A percentile compares a stretch with the other conserved stretches of the same genome.
Evolutionary conservation across 2,113 vertebrate species (phyloP).

Genomic region (Galeopterus variegatus): DNA sequence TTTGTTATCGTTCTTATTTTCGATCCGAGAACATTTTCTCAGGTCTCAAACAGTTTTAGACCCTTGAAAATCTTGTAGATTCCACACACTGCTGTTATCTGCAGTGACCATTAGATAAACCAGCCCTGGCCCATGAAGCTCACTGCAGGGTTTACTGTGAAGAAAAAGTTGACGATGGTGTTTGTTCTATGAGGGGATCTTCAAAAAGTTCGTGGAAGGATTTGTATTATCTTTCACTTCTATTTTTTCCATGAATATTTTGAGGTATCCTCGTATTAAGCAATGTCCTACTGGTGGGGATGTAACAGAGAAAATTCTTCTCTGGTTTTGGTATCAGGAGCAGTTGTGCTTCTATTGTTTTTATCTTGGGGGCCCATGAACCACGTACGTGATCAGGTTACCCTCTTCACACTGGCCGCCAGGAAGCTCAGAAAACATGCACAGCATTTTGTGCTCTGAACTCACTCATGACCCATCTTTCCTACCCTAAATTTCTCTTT

Average conservation of each 20-base stretch:
- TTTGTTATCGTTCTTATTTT: neutral
- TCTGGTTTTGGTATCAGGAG: neutral
- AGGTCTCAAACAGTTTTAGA: neutral
- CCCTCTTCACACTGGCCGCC: neutral
- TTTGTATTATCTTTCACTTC: no score
- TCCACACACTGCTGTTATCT: neutral
- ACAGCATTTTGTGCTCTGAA: neutral
- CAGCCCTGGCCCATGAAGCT: neutral
- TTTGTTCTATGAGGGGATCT: neutral
- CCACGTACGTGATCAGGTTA: accelerated
- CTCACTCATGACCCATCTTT: neutral
- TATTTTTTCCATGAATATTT: no score
- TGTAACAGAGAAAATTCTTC: neutral
- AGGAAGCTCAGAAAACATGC: neutral
- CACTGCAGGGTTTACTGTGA: neutral
- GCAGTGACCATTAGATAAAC: neutral
- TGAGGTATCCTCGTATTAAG: neutral
- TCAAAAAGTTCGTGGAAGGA: no score
- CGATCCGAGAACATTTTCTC: neutral
- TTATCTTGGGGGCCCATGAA: neutral
- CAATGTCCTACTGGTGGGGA: neutral
- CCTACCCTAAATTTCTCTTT: neutral
- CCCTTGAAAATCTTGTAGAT: neutral
- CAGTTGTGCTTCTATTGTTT: neutral
- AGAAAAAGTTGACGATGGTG: neutral